Evolutionary conservation across 2,888 invertebrate genomes (phyloP).

Genomic region (Harpalus rufipes): DNA sequence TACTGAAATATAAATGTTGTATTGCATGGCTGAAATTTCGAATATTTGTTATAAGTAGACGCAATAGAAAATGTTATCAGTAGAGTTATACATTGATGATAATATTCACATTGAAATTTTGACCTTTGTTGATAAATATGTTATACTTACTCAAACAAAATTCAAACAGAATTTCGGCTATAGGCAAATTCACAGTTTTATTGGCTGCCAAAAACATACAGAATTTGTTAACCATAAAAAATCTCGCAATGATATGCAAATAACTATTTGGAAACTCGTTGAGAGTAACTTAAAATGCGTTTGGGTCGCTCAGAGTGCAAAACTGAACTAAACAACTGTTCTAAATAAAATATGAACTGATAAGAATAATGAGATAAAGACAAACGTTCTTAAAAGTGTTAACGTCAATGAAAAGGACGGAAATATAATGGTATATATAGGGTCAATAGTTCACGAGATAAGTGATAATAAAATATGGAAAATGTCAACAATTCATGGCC

Average conservation of each 20-base stretch:
- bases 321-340: constrained; percentile 55
- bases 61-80: constrained; percentile 13
- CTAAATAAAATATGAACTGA: constrained; percentile 57
- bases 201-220: constrained; percentile 54
- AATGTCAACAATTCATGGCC: constrained; percentile 64
- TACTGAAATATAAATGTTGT: neutral
- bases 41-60: neutral
- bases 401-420: constrained; percentile 31
- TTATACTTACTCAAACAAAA: constrained; percentile 58
- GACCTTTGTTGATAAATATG: constrained; percentile 29
- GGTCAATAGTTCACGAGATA: constrained; percentile 55
- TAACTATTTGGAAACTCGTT: no score
- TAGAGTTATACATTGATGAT: constrained; percentile 12
- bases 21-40: neutral
- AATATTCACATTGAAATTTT: constrained; percentile 28
- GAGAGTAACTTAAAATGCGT: constrained; percentile 21
- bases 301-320: constrained; percentile 51
- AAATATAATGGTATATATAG: constrained; percentile 1
- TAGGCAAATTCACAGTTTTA: constrained; percentile 24
- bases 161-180: constrained; percentile 58
- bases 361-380: constrained; percentile 61
- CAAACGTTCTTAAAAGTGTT: constrained; percentile 22
- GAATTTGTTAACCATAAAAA: constrained; percentile 34
- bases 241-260: no score
- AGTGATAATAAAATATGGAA: constrained; percentile 27